phyloP scores from a whole-genome alignment of 2,888 invertebrate genomes.

The Thecophora atra region DNA sequence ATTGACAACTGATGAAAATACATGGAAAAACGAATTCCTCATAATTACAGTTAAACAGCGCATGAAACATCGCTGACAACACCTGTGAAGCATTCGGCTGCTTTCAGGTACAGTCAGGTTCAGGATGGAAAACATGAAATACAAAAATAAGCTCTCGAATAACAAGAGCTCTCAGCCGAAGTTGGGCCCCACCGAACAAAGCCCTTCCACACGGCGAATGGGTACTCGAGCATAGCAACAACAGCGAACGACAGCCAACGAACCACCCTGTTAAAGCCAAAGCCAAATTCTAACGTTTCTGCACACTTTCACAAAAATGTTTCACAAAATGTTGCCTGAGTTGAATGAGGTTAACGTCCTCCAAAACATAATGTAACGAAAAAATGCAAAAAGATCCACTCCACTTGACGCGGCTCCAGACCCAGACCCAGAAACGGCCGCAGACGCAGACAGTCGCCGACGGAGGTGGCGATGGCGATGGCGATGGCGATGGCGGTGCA shows the following conservation, averaged over 20 bases:
- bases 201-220: too few species aligned
- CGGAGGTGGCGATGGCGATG: neutral
- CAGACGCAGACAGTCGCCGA: constrained; percentile 38
- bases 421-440: constrained; percentile 29
- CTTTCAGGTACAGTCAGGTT: constrained; percentile 3
- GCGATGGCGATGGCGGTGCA: constrained; percentile 1
- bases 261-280: constrained; percentile 4
- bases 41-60: constrained; percentile 29
- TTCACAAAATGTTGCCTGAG: constrained; percentile 36
- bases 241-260: constrained; percentile 7
- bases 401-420: constrained; percentile 37
- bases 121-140: constrained; percentile 21
- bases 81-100: neutral
- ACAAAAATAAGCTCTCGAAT: neutral
- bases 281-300: constrained; percentile 46
- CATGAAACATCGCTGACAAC: constrained; percentile 28
- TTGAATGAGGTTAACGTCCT: constrained; percentile 51
- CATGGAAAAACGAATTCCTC: too few species aligned
- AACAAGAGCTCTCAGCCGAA: too few species aligned
- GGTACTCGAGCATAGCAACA: too few species aligned
- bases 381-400: constrained; percentile 40
- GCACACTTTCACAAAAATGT: constrained; percentile 45
- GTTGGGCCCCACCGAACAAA: too few species aligned
- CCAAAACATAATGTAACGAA: constrained; percentile 49
- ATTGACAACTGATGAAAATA: too few species aligned